Base-by-base conservation (phyloP, 2,113 vertebrate species). In the Neotoma lepida region DNA sequence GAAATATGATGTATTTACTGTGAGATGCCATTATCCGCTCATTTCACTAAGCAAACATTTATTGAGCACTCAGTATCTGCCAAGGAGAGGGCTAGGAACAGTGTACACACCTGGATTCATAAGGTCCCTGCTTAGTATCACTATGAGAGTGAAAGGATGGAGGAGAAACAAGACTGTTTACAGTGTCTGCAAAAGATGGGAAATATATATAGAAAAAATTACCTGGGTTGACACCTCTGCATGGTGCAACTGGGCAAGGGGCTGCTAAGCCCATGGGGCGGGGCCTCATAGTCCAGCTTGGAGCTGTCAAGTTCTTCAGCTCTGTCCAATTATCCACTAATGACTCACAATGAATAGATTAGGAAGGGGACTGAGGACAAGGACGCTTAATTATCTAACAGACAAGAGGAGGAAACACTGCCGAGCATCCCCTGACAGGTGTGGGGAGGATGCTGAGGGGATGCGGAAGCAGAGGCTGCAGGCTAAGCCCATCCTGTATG, bases 291-390 rank as follows among this genome's bases (percentile, higher is more conserved):
- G 87, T 93, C 89, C 61, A 39, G 87, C 66, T 85, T 93, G 85
- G 61, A 95, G 80, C 97, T 94, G 94, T 95, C 94, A 95, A 51
- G 28, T 89, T 95, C 93, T 89, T 84, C 63, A 91, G 74, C 78
- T 86, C 58, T 85, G 88, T 95, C 86, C 94, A 96, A 93, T 96
- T 96, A 97, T 64, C 93, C 90, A 78, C 96, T 96, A 94, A 97
- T 92, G 96, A 96, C 90, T 95, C 96, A 93, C 85, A 89, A 73
- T 90, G 96, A 95, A 94, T 86, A 94, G 81, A 94, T 97, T 97
- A 97, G 96, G 93, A 89, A 94, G 96, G 94, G 91, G 88, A 96
- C 87, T 80, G 88, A 89, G 76, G 93, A 95, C 96, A 94, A 97
- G 86, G 96, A 95, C 0, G n/a, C 61, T 95, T 96, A 95, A 96